These are phyloP conservation scores for Rhinatrema bivittatum DNA, from an alignment of 2,797 vertebrate genomes.

Conservation along the genomic window DNA sequence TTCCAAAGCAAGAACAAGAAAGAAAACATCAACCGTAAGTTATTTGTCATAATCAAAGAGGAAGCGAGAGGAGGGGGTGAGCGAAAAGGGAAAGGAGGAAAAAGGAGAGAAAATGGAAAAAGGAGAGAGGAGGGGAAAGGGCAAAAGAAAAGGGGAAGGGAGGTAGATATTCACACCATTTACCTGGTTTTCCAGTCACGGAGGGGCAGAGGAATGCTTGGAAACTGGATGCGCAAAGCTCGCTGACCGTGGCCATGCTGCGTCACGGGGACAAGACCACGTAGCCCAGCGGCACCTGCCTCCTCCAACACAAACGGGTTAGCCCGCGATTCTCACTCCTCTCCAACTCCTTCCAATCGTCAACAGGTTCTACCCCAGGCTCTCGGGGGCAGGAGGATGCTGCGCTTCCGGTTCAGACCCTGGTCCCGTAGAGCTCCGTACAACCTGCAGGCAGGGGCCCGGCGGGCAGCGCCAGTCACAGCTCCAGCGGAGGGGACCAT, in stretches of 20 bases:
- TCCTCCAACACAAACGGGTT: too few relatives aligned
- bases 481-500: conserved; percentile 18
- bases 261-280: too few relatives aligned
- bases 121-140: background rate
- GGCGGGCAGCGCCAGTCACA: background rate
- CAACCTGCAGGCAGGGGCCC: conserved; percentile 7
- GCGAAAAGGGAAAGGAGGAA: background rate
- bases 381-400: background rate
- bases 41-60: too few relatives aligned
- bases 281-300: conserved; percentile 3
- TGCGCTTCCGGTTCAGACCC: too few relatives aligned
- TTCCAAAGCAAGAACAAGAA: too few relatives aligned
- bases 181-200: conserved; percentile 61
- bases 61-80: background rate
- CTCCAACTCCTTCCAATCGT: too few relatives aligned
- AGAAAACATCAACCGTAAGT: too few relatives aligned
- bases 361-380: background rate
- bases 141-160: background rate
- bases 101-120: background rate
- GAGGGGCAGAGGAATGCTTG: conserved; percentile 74
- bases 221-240: conserved; percentile 80
- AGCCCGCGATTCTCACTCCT: too few relatives aligned
- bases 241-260: conserved; percentile 72
- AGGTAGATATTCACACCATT: background rate
- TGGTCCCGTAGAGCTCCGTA: conserved; percentile 5